Evolutionary conservation across 2,888 invertebrate genomes (phyloP).

Genomic region (Microdon myrmicae): DNA sequence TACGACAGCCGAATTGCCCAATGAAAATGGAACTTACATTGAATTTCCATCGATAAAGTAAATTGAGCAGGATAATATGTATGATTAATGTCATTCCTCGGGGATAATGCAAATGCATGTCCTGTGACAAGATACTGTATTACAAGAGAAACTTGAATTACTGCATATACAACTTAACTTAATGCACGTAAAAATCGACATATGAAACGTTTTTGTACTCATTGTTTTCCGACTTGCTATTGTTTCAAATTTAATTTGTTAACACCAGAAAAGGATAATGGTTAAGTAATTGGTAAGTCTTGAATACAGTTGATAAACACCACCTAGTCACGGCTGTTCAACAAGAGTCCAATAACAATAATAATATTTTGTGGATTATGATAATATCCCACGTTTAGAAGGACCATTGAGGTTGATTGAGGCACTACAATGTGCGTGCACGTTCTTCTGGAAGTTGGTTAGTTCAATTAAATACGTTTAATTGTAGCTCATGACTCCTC

Average conservation of each 20-base stretch:
- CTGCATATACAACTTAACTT: constrained; percentile 11
- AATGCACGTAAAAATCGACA: constrained; percentile 1
- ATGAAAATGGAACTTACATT: constrained; percentile 30
- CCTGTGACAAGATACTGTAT: constrained; percentile 27
- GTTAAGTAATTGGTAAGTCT: too few species aligned
- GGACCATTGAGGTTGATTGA: too few species aligned
- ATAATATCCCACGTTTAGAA: too few species aligned
- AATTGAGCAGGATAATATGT: constrained; percentile 48
- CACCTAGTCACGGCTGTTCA: too few species aligned
- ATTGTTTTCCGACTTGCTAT: not conserved
- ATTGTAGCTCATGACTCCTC: too few species aligned
- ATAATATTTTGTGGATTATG: too few species aligned
- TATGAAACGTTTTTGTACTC: not conserved
- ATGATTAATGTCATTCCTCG: constrained; percentile 50
- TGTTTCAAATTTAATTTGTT: constrained; percentile 4
- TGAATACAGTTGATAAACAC: too few species aligned
- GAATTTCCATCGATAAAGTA: constrained; percentile 36
- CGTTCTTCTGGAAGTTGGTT: too few species aligned
- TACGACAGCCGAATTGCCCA: not conserved
- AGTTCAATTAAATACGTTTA: too few species aligned
- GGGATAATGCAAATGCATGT: constrained; percentile 42
- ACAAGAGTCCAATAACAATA: too few species aligned
- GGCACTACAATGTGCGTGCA: too few species aligned
- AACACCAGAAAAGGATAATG: too few species aligned
- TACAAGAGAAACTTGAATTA: constrained; percentile 3